Percentiles rank a stretch among this genome's conserved stretches.
phyloP scores from a whole-genome alignment of 2,888 invertebrate species.

The Eupithecia vulgata region DNA sequence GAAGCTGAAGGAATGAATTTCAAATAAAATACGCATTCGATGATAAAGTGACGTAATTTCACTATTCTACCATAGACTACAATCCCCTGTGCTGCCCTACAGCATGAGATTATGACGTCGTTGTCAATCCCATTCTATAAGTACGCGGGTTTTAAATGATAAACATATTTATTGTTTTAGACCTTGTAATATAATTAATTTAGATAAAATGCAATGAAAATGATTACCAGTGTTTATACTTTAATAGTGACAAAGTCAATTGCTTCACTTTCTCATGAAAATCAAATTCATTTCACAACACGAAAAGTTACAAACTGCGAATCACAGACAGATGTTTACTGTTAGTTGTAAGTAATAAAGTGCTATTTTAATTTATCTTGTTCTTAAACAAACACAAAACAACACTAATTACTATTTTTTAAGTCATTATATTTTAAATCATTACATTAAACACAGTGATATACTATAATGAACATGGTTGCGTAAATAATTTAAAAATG shows the following conservation, averaged over 20 bases:
- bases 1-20: no score
- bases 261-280: neutral
- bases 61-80: no score
- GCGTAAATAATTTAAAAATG: neutral
- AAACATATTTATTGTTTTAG: neutral
- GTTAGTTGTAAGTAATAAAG: neutral
- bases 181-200: neutral
- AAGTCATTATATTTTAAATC: neutral
- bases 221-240: neutral
- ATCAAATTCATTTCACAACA: neutral
- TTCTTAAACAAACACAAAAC: neutral
- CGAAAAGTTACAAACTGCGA: neutral
- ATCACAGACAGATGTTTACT: neutral
- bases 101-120: no score
- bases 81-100: no score
- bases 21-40: no score
- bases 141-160: neutral
- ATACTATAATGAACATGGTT: neutral
- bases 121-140: no score
- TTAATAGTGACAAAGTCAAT: neutral
- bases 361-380: neutral
- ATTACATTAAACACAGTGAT: neutral
- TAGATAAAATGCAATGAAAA: slow-evolving; percentile 3
- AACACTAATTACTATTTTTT: neutral
- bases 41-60: no score